Base-by-base conservation (phyloP, 1,140 invertebrate genomes). In the Paralvinella palmiformis region DNA sequence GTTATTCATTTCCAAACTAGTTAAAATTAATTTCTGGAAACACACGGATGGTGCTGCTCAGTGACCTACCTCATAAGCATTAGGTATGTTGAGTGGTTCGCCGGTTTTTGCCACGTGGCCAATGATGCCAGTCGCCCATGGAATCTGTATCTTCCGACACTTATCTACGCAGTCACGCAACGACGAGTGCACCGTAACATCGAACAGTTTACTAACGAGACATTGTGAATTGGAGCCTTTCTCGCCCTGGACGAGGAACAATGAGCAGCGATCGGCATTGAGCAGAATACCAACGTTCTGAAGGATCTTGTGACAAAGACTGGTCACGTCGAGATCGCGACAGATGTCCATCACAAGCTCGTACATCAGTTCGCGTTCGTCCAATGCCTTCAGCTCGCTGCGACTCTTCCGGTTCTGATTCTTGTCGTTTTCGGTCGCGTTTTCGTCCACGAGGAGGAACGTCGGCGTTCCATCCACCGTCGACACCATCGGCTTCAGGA, bases 331-430 rank as follows among this genome's bases (percentile, higher is more conserved):
- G 71, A 97, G 80, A 77, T 96, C 94, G 79, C 96, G 94, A 82
- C 92, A 96, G 72, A 96, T 96, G 78, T 96, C 93, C 82, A 96
- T 95, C 73, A 94, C 93, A 84, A 96, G 80, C 81, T 96, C 93
- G 79, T 96, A 95, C 76, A 97, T 94, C 53, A 96, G 85, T 81
- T 96, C 91, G 76, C 91, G 92, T 75, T 96, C 93, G 72, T 96
- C 92, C 63, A 96, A 81, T 52, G 91, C 88, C 72, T 89, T 85
- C 1, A 96, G 85, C 76, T 95, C 91, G 72, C 89, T 88, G 55
- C 91, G 82, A 48, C 71, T 65, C 50, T 71, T 65, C 68, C 74
- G 63, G 48, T 52, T 65, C 29, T n/a, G 60, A 20, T 62, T 66
- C 31, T 59, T 61, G 10, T 67, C 58, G 1, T 71, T 67, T 15